Evolutionary conservation across 2,113 vertebrate genomes (phyloP), one percentile per base, ranked within the genome.

Genomic region (Mastomys coucha): DNA sequence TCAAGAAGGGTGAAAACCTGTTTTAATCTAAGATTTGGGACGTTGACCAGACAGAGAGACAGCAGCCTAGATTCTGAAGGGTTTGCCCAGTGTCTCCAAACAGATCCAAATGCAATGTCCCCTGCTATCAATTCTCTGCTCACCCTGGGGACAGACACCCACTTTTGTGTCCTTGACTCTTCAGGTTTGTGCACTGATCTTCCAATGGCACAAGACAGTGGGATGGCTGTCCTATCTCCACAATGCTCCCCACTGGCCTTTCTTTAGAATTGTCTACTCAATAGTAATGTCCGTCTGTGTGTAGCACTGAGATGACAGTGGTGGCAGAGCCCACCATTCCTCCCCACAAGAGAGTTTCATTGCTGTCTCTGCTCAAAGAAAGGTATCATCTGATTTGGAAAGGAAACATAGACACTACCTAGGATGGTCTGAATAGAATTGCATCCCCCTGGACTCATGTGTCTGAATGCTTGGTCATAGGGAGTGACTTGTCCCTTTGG

Each of bases 171-270:
- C 65, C 60, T 39, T 45, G 7, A 14, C 36, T 86, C 77, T 56
- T 80, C 28, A 24, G 33, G 1, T 45, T 73, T 75, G 39, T 58
- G 56, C 42, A 28, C 75, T 1, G 28, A 24, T 92, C 92, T 77
- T 77, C 33, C 17, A 42, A 24, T 1, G 70, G 31, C 90, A 93
- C 24, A 42, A 89, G 58, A 76, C 10, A 42, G 33, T 63, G 4
- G 51, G 33, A 45, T 0, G 2, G 3, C 28, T 49, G 19, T 42
- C 20, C 31, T 28, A 2, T 0, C 1, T 45, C n/a, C 51, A 26
- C 14, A 86, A 73, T 19, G 5, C 33, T 77, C 39, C 12, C 5
- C 31, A 22, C 36, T n/a, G 56, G 49, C 42, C 17, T 11, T 16
- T 1, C 67, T 17, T 42, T 60, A 88, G 80, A n/a, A 7, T 1